Base-by-base conservation (phyloP, 2,113 vertebrate genomes). In the Pleuronectes platessa region DNA sequence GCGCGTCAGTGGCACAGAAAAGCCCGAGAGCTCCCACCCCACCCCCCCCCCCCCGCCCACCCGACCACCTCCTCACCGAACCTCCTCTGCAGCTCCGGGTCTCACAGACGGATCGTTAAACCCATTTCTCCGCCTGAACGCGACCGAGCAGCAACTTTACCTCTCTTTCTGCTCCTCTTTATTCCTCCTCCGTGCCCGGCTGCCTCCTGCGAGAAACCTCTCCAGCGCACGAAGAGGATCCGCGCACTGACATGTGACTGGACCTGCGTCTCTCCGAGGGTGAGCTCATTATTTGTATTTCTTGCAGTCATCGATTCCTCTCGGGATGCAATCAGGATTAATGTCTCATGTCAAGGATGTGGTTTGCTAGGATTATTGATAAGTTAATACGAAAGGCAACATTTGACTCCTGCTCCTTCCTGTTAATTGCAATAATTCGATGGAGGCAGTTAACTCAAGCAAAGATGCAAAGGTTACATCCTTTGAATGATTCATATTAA, bases 121-220 rank as follows among this genome's bases (percentile, higher is more conserved):
- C 18, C 37, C 4, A 0, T 3, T 3, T 14, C 11, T 13, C 20
- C 49, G 47, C 2, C 27, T 68, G 14, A 0, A 10, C 56, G 18
- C 23, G 59, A 88, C 35, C 17, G 45, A 12, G 62, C 58, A 55
- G 20, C 62, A 89, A 90, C 89, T 90, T 87, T 83, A 26, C 2
- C 31, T n/a, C 27, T 31, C 15, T 51, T 8, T 51, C 8, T 20
- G 0, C 20, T 13, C 18, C 49, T 20, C 49, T n/a, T 20, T 7
- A 31, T 51, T 13, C 14, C 20, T 21, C 51, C 58, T 18, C 69
- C 21, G 66, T 63, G 72, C 51, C 71, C 76, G 24, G 17, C 56
- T 31, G 53, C 72, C 3, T 27, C 78, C 51, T 31, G 37, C 37
- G 2, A 40, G 3, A 12, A 40, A 12, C 1, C 11, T 11, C 27